phyloP scores from a whole-genome alignment of 2,797 vertebrate species.

The Hyperoplus lanceolatus region DNA sequence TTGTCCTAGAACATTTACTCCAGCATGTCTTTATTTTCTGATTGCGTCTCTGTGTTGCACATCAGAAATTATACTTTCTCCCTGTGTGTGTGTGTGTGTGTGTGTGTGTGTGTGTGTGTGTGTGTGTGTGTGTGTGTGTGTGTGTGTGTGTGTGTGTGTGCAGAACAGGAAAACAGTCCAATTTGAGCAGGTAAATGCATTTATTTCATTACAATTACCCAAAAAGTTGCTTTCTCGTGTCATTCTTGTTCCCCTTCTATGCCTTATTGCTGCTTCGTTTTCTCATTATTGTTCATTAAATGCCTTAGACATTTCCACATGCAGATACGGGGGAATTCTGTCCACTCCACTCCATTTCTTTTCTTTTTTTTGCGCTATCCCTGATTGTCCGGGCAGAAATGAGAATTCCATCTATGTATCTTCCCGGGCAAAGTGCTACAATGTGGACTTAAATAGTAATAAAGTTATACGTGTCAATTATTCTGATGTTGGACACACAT shows the following conservation, averaged over 20 bases:
- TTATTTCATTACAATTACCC: slow-evolving; percentile 69
- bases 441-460: slow-evolving; percentile 40
- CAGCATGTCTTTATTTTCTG: slow-evolving; percentile 9
- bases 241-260: slow-evolving; percentile 54
- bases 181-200: slow-evolving; percentile 57
- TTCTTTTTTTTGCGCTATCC: slow-evolving; percentile 20
- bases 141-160: slow-evolving; percentile 12
- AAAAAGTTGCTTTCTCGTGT: slow-evolving; percentile 68
- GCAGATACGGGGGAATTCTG: slow-evolving; percentile 24
- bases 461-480: slow-evolving; percentile 49
- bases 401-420: slow-evolving; percentile 39
- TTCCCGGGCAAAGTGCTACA: slow-evolving; percentile 18
- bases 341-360: slow-evolving; percentile 33
- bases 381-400: slow-evolving; percentile 52
- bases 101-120: no score
- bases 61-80: slow-evolving; percentile 39
- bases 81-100: slow-evolving; percentile 19
- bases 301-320: slow-evolving; percentile 46
- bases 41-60: slow-evolving; percentile 5
- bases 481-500: slow-evolving; percentile 55
- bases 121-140: no score
- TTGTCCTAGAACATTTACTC: slow-evolving; percentile 4
- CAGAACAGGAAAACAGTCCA: slow-evolving; percentile 42
- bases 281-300: slow-evolving; percentile 64
- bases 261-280: slow-evolving; percentile 59